A percentile compares a stretch with the other conserved stretches of the same genome.
Evolutionary conservation across 2,888 invertebrate genomes (phyloP).

Genomic region (Pristionchus mayeri): DNA sequence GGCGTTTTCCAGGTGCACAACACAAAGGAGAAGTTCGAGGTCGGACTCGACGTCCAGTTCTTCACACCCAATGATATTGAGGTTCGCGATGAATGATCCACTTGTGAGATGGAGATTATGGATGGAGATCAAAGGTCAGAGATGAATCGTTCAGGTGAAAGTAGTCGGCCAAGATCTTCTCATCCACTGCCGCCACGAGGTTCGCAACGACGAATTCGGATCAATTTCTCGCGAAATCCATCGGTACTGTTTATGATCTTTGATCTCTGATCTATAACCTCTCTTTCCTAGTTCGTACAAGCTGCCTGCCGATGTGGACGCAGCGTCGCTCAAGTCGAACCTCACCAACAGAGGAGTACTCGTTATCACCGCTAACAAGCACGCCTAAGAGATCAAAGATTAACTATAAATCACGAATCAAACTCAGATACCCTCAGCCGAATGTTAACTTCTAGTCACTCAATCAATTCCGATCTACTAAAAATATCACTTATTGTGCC

Average conservation of each 20-base stretch:
- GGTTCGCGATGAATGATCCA: constrained; percentile 5
- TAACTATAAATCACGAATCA: not conserved
- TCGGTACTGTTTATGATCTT: constrained; percentile 49
- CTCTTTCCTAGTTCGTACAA: constrained; percentile 60
- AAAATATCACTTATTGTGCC: not conserved
- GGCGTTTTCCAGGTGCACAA: constrained; percentile 61
- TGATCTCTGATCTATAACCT: not conserved
- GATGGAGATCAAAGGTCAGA: not conserved
- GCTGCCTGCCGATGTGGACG: constrained; percentile 73
- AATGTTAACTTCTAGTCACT: constrained; percentile 36
- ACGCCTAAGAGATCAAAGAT: constrained; percentile 49
- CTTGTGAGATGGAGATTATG: not conserved
- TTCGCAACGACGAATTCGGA: constrained; percentile 69
- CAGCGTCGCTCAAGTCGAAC: constrained; percentile 70
- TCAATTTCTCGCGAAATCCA: constrained; percentile 71
- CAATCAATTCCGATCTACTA: not conserved
- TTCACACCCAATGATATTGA: constrained; percentile 69
- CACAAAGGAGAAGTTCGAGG: constrained; percentile 70
- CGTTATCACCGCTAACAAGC: constrained; percentile 73
- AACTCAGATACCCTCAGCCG: constrained; percentile 17
- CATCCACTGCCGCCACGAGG: constrained; percentile 74
- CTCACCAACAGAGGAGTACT: constrained; percentile 72
- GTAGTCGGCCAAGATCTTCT: constrained; percentile 72
- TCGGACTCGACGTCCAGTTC: constrained; percentile 69
- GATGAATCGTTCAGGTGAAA: constrained; percentile 66